A percentile compares a stretch with the other conserved stretches of the same genome.
phyloP scores from a whole-genome alignment of 53 echinoderm and acorn worm genomes.

The Pentamera pediparva region DNA sequence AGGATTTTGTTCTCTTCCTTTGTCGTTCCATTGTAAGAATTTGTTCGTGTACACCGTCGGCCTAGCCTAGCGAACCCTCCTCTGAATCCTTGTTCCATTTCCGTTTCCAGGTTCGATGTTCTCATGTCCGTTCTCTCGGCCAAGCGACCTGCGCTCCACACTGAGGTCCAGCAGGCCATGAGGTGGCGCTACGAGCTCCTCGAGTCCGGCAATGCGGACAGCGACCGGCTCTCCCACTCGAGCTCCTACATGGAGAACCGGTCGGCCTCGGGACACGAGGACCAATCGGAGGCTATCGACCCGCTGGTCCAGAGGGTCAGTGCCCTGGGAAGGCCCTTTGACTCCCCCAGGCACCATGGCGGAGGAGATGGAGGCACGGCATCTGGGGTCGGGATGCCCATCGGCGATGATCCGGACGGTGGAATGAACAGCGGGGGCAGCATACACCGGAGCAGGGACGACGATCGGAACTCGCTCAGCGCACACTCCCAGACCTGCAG shows the following conservation, averaged over 20 bases:
- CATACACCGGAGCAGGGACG: neutral
- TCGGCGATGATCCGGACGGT: neutral
- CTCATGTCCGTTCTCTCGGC: constrained; percentile 45
- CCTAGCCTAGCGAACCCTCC: neutral
- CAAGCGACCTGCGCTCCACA: constrained; percentile 17
- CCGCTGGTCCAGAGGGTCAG: constrained; percentile 1
- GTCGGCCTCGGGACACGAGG: neutral
- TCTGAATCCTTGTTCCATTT: neutral
- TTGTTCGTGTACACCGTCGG: too few species aligned
- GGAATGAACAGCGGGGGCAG: constrained; percentile 8
- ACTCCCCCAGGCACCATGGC: neutral
- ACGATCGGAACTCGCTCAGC: neutral
- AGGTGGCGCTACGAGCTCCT: constrained; percentile 38
- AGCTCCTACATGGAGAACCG: neutral
- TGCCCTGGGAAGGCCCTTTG: neutral
- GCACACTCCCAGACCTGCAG: constrained; percentile 13
- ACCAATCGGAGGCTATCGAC: neutral
- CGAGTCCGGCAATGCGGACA: constrained; percentile 19
- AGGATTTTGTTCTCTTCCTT: too few species aligned
- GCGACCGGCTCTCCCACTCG: constrained; percentile 6
- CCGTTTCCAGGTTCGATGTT: constrained; percentile 29
- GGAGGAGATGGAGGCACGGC: neutral
- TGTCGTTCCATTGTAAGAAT: too few species aligned
- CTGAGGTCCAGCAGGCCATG: constrained; percentile 43
- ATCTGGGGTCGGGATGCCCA: neutral